phyloP scores from a whole-genome alignment of 2,113 vertebrate genomes.

The Tiliqua scincoides region DNA sequence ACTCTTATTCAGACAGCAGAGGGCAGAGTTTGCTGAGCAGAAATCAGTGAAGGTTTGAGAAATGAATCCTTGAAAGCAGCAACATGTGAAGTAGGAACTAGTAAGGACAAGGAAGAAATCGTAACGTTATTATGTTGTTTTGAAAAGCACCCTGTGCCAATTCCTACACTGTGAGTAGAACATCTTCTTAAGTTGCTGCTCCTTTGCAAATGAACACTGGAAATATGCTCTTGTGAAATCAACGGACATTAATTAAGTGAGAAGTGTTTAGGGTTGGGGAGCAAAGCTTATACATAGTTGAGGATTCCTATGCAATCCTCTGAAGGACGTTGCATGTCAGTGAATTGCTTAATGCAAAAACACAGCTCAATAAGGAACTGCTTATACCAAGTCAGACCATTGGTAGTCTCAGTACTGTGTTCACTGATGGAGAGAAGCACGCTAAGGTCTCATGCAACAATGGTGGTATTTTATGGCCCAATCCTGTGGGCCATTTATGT shows the following conservation, averaged over 20 bases:
- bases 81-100: neutral
- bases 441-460: too few relatives aligned
- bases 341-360: too few relatives aligned
- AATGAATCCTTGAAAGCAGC: neutral
- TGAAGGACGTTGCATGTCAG: neutral
- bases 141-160: neutral
- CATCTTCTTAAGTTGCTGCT: neutral
- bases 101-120: neutral
- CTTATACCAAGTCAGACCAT: too few relatives aligned
- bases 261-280: neutral
- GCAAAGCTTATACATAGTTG: neutral
- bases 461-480: too few relatives aligned
- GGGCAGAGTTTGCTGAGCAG: constrained; percentile 75
- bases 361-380: too few relatives aligned
- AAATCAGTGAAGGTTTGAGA: constrained; percentile 29
- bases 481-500: too few relatives aligned
- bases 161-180: neutral
- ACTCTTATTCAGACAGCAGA: constrained; percentile 68
- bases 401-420: too few relatives aligned
- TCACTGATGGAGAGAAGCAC: too few relatives aligned
- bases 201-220: neutral
- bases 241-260: neutral
- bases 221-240: neutral
- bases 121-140: neutral
- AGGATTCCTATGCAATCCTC: neutral